Base-by-base conservation (phyloP, 2,113 vertebrate species). In the Callospermophilus lateralis region DNA sequence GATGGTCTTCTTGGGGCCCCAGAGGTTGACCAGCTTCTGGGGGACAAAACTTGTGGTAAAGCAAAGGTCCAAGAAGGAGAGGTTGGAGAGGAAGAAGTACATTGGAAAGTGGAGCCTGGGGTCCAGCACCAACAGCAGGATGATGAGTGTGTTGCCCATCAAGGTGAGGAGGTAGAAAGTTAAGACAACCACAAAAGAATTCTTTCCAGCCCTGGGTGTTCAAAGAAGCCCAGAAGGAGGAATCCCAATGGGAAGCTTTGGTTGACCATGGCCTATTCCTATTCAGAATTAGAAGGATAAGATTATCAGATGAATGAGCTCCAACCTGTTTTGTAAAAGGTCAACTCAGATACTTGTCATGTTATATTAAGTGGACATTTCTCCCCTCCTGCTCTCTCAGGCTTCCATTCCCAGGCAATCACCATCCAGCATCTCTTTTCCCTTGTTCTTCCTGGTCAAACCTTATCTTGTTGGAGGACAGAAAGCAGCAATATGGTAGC, bases 181-280 rank as follows among this genome's bases (percentile, higher is more conserved):
- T 0, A 86, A 37, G 89, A 97, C 73, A 45, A 74, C 28, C 32
- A 61, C 1, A 0, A 84, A 96, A 95, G 92, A 45, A 72, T 55
- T 61, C 93, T 90, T 42, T 97, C 74, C 32, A 94, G 77, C 0
- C 4, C 55, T 32, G 80, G 94, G 12, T 90, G 26, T 76, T 84
- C 90, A 48, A 80, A 95, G 94, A 96, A 96, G 48, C 76, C 95
- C 94, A 87, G 73, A 4, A 98, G 95, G 24, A 93, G 4, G 80
- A 96, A 93, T 39, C 65, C 90, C 0, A 0, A 15, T 3, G 78
- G 89, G n/a, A 92, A 87, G 51, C 87, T 95, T 20, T 90, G 83
- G 76, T 90, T 97, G 91, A 8, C 32, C 84, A 68, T 92, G 84
- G 8, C 2, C 22, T 39, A 2, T 17, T 37, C 11, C 15, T 70